Evolutionary conservation across 2,888 invertebrate genomes (phyloP).

Genomic region (Papilio gigon): DNA sequence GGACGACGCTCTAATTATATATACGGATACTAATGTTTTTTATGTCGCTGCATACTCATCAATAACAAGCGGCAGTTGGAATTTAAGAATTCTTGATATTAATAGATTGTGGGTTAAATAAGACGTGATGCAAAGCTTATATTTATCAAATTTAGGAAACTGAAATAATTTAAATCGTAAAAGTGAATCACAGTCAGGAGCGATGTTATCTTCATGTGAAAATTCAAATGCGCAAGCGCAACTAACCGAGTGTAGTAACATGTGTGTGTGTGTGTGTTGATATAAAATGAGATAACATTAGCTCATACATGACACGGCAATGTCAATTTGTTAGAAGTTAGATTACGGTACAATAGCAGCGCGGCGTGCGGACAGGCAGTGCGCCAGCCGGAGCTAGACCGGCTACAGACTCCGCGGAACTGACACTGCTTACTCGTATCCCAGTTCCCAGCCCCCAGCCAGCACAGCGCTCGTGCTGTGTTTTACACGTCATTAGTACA

Average conservation of each 20-base stretch:
- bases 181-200: not conserved
- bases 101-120: too few relatives aligned
- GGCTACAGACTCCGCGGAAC: slow-evolving; percentile 5
- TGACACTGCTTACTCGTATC: not conserved
- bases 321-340: slow-evolving; percentile 12
- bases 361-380: not conserved
- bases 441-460: not conserved
- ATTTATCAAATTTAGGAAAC: too few relatives aligned
- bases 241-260: not conserved
- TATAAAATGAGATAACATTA: slow-evolving; percentile 12
- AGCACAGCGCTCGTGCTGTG: not conserved
- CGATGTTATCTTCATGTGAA: not conserved
- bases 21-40: not conserved
- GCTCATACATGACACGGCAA: not conserved
- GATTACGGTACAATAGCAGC: not conserved
- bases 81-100: too few relatives aligned
- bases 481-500: slow-evolving; percentile 13
- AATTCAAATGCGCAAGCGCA: not conserved
- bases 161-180: not conserved
- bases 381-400: not conserved
- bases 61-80: not conserved
- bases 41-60: not conserved
- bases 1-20: not conserved
- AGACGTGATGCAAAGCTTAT: too few relatives aligned
- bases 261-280: not conserved